A percentile compares a stretch with the other conserved stretches of the same genome.
Conservation (phyloP, 2,888 invertebrate genomes). For the Coelinius sp. region DNA sequence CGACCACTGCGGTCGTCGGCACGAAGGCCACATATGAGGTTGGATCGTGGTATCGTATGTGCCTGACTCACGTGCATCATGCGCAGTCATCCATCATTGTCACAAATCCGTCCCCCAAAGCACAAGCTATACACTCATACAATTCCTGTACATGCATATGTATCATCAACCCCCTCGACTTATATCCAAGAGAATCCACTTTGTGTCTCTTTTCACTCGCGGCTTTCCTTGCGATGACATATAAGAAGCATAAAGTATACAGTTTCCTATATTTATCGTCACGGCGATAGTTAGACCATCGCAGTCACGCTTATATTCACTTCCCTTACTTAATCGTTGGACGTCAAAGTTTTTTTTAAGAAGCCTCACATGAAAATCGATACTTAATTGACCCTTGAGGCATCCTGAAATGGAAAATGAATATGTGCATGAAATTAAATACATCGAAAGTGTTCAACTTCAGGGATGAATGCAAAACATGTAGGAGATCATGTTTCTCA, state of each 20-base stretch:
- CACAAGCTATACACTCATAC: slow-evolving; percentile 37
- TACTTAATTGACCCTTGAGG: not conserved
- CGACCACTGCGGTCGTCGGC: slow-evolving; percentile 58
- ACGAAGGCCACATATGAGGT: slow-evolving; percentile 65
- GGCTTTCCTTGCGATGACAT: not conserved
- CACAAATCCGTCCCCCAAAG: slow-evolving; percentile 56
- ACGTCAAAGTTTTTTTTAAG: not conserved
- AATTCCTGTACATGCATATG: slow-evolving; percentile 31
- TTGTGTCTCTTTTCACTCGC: not conserved
- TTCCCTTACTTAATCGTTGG: not conserved
- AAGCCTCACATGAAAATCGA: not conserved
- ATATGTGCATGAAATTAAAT: slow-evolving; percentile 5
- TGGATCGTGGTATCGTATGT: slow-evolving; percentile 62
- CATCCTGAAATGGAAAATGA: not conserved
- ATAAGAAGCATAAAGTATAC: not conserved
- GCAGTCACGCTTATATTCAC: not conserved
- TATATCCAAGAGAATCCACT: not conserved
- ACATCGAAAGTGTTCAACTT: too few species aligned
- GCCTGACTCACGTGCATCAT: slow-evolving; percentile 68
- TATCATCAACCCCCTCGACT: slow-evolving; percentile 34
- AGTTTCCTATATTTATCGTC: slow-evolving; percentile 42
- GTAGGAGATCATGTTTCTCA: slow-evolving; percentile 47
- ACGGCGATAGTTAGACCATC: slow-evolving; percentile 1
- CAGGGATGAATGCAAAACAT: slow-evolving; percentile 26
- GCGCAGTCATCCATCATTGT: slow-evolving; percentile 70